Evolutionary conservation across 2,113 vertebrate species (phyloP).

Genomic region (Hystrix brachyura): DNA sequence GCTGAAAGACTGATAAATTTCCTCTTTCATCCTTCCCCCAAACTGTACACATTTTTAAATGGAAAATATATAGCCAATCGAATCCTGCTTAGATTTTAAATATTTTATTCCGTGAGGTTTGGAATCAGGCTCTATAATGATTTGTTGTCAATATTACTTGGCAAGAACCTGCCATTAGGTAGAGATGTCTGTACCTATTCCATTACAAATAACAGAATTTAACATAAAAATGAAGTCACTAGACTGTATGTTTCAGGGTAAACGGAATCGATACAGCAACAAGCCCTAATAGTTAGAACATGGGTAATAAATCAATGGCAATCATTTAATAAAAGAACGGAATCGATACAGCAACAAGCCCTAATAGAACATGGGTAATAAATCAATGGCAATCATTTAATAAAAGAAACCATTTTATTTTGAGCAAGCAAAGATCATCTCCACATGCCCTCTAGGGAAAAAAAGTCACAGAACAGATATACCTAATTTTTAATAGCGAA

Average conservation of each 20-base stretch:
- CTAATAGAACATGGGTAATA: background rate
- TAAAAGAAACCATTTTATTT: conserved; percentile 19
- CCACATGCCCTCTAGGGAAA: background rate
- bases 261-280: background rate
- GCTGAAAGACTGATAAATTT: background rate
- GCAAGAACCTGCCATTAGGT: background rate
- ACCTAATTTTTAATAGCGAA: background rate
- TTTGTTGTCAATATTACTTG: background rate
- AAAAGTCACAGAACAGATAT: background rate
- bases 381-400: background rate
- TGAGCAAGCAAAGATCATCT: background rate
- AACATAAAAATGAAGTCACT: background rate
- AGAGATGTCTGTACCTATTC: background rate
- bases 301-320: background rate
- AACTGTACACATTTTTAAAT: background rate
- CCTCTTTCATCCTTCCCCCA: background rate
- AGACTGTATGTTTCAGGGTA: background rate
- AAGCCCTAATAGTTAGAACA: background rate
- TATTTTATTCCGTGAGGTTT: background rate
- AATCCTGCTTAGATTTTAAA: background rate
- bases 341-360: background rate
- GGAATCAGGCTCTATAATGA: background rate
- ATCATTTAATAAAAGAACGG: too few species aligned
- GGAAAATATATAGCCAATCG: background rate
- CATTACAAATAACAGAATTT: background rate